Evolutionary conservation across 1,140 invertebrate species (phyloP), one percentile per base, ranked within the genome.

Genomic region (Camponotus vicinus): DNA sequence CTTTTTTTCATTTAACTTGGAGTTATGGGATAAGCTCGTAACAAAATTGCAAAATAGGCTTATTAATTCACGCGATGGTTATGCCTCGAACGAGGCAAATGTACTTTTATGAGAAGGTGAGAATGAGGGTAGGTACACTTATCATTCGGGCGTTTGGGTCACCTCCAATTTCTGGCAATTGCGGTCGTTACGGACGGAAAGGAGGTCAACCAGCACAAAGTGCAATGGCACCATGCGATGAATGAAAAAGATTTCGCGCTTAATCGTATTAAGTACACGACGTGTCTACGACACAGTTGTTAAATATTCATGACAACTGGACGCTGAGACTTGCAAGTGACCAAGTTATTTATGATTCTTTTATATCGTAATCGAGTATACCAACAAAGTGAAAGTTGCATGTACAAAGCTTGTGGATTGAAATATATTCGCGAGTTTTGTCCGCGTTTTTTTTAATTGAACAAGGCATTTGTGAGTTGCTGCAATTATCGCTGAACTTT

Each of bases 291-390:
- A 83, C 69, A 55, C 69, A 55, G n/a, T 83, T 55, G 79, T 83
- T 83, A 83, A 83, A 83, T 83, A 83, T 83, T 83, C 55, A 76
- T 75, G 73, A 32, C 71, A 52, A 42, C 63, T 32, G 63, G 21
- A 57, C 21, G 2, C 64, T 32, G 71, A 70, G 82, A 87, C 64
- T 71, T 40, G 82, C 52, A 76, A 69, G 69, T 21, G 55, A 55
- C 55, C 61, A 83, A 83, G 49, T 83, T 73, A 83, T 83, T 73
- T 83, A 83, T 73, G 55, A 73, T 61, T 63, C 67, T 73, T 83
- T 73, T 73, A 57, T 82, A 37, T 61, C n/a, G 27, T 73, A 59
- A 83, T 61, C 27, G 79, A 45, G 27, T 63, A 73, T 37, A 73
- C 61, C 52, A 49, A n/a, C 42, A 83, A 49, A 80, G 78, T 15